Evolutionary conservation across 2,888 invertebrate species (phyloP), one percentile per base, ranked within the genome.

Genomic region (Andrena dorsata): DNA sequence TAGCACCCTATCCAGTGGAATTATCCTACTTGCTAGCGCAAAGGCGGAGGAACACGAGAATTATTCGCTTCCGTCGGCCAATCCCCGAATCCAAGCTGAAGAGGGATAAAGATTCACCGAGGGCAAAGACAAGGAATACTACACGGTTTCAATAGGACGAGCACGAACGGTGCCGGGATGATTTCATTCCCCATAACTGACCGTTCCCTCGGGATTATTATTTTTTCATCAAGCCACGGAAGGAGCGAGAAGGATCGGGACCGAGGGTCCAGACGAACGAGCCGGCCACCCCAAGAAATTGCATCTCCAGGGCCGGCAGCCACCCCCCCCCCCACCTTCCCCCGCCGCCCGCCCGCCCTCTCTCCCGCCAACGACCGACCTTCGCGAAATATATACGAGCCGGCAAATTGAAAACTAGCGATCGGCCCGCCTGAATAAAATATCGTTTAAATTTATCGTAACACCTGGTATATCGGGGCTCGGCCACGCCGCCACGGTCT

Each of bases 371-470:
- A 70, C 75, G 80, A 61, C 83, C 82, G 64, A 85, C 83, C 85
- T 79, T 80, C 84, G 87, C 90, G 90, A 92, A 92, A 93, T 93
- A 92, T 93, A 93, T 93, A 93, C 92, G 93, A 91, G 90, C 91
- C 89, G 92, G 91, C 93, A 93, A 93, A 93, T 93, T 93, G 93
- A 93, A 93, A 93, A 93, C 91, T 93, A 92, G 92, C 92, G 92
- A 93, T 93, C 92, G 92, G 90, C 86, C 92, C 90, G 92, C 91
- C 90, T 93, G 93, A 93, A 93, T 93, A 93, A 93, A 92, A 93
- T 93, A 93, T 93, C 92, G 92, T 87, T 91, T 91, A 92, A 93
- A 93, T 93, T 93, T 93, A 93, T 93, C 90, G 92, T 92, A 93
- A 93, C 93, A 93, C 93, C 93, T 92, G 93, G 89, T 92, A 92